phyloP scores from a whole-genome alignment of 2,888 invertebrate genomes.

The Agriotes lineatus region DNA sequence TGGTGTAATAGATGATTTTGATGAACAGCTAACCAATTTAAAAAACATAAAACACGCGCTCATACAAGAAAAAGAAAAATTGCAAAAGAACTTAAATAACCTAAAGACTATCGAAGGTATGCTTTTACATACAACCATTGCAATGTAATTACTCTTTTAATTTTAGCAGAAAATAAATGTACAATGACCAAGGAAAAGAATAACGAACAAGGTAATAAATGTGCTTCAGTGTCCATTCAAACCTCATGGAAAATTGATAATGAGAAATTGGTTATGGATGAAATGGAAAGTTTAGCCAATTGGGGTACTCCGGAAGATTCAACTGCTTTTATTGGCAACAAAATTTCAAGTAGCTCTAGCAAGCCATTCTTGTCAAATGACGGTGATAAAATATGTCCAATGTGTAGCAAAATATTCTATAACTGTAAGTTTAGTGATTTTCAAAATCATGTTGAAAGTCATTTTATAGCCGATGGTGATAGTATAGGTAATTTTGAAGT shows the following conservation, averaged over 20 bases:
- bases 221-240: constrained; percentile 16
- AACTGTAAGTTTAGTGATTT: constrained; percentile 74
- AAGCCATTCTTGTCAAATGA: constrained; percentile 2
- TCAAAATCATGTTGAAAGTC: constrained; percentile 81
- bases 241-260: constrained; percentile 9
- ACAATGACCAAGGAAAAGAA: no score
- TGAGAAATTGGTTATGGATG: constrained; percentile 1
- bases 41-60: constrained; percentile 73
- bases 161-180: no score
- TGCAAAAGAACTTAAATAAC: constrained; percentile 67
- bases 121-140: no score
- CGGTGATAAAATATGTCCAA: constrained; percentile 77
- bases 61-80: constrained; percentile 73
- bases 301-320: constrained; percentile 68
- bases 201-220: background rate
- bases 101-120: constrained; percentile 66
- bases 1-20: constrained; percentile 74
- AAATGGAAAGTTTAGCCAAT: constrained; percentile 63
- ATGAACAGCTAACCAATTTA: constrained; percentile 72
- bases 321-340: constrained; percentile 32
- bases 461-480: constrained; percentile 68
- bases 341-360: constrained; percentile 48
- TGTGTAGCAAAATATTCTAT: constrained; percentile 77
- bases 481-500: constrained; percentile 21
- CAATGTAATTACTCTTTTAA: no score